A percentile compares a stretch with the other conserved stretches of the same genome.
phyloP scores from a whole-genome alignment of 2,797 vertebrate genomes.

The Neostethus bicornis region DNA sequence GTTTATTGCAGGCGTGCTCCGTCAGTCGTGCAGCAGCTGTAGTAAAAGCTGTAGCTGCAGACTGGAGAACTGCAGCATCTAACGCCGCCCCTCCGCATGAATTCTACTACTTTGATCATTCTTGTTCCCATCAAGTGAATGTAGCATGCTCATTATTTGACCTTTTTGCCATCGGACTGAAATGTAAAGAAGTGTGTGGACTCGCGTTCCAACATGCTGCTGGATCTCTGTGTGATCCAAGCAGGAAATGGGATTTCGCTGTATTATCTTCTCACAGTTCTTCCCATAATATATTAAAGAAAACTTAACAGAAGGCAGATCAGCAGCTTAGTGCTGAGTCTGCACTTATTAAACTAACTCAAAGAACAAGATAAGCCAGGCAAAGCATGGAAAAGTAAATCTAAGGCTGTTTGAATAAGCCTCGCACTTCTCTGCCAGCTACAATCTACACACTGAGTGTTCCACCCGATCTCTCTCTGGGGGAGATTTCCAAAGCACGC shows the following conservation, averaged over 20 bases:
- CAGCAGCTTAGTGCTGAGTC: conserved; percentile 65
- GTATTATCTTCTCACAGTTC: conserved; percentile 45
- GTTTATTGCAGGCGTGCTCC: conserved; percentile 58
- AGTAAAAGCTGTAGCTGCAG: conserved; percentile 44
- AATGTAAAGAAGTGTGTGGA: conserved; percentile 37
- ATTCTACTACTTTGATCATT: conserved; percentile 62
- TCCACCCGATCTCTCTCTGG: conserved; percentile 62
- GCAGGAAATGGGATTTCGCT: conserved; percentile 43
- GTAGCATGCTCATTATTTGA: conserved; percentile 44
- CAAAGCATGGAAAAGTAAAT: conserved; percentile 67
- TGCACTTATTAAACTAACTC: conserved; percentile 70
- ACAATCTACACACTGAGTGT: conserved; percentile 52
- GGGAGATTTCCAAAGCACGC: conserved; percentile 63
- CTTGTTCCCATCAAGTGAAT: conserved; percentile 41
- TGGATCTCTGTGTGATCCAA: conserved; percentile 53
- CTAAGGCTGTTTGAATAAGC: conserved; percentile 72
- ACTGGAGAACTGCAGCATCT: conserved; percentile 35
- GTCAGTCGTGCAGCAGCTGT: conserved; percentile 44
- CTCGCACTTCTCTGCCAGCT: conserved; percentile 54
- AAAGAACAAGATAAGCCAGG: conserved; percentile 66
- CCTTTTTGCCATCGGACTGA: conserved; percentile 16
- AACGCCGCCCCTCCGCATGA: conserved; percentile 12
- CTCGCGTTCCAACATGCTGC: conserved; percentile 22
- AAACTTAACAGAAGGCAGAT: conserved; percentile 54
- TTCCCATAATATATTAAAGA: conserved; percentile 65